phyloP scores from a whole-genome alignment of 2,797 vertebrate genomes.

The Anguilla marmorata region DNA sequence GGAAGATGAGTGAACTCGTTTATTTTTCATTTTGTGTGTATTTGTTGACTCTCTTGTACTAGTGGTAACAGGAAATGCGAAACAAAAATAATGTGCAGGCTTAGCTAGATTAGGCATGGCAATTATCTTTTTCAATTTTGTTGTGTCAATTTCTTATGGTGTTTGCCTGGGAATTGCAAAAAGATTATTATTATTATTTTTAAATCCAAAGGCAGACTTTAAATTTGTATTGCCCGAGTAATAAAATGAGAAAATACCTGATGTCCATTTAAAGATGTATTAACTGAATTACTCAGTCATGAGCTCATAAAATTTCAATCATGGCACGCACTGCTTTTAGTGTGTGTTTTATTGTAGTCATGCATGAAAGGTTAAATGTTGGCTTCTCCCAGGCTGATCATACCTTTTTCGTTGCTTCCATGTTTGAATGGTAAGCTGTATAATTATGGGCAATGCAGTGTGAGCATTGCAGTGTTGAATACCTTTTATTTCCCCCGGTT shows the following conservation, averaged over 20 bases:
- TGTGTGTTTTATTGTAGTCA: neutral
- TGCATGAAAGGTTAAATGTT: neutral
- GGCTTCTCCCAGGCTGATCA: neutral
- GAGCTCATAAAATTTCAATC: neutral
- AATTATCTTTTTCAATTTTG: neutral
- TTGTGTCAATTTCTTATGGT: neutral
- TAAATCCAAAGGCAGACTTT: neutral
- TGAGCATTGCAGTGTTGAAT: neutral
- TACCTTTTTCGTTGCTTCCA: constrained; percentile 13
- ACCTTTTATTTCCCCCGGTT: neutral
- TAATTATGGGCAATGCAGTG: neutral
- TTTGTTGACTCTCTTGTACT: constrained; percentile 3
- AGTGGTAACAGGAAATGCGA: neutral
- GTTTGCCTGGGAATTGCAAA: neutral
- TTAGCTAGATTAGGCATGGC: constrained; percentile 7
- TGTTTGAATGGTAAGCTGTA: neutral
- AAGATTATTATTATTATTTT: neutral
- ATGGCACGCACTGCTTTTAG: neutral
- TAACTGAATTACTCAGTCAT: neutral
- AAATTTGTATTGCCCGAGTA: neutral
- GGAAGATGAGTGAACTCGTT: neutral
- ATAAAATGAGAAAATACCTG: neutral
- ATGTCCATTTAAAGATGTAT: neutral
- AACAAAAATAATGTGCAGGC: neutral
- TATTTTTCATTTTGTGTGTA: neutral